These are phyloP conservation scores for Paramisgurnus dabryanus DNA, from an alignment of 2,113 vertebrate species.

Conservation along the genomic window DNA sequence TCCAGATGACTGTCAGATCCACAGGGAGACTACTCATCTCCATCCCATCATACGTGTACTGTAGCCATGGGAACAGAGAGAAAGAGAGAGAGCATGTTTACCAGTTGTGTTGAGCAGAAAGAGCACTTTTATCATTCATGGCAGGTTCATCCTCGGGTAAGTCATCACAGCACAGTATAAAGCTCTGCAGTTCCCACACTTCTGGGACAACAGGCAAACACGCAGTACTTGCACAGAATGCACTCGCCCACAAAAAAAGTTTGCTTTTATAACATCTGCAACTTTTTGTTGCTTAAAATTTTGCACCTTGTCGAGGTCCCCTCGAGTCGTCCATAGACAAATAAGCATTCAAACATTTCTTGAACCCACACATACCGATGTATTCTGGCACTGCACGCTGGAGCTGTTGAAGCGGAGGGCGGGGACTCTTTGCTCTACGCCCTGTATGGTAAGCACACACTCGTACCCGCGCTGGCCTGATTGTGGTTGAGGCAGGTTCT, in stretches of 20 bases:
- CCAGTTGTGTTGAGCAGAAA: constrained; percentile 39
- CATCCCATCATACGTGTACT: constrained; percentile 98
- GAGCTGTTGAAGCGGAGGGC: constrained; percentile 97
- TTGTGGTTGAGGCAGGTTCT: constrained; percentile 95
- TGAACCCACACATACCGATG: constrained; percentile 77
- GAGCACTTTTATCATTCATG: constrained; percentile 48
- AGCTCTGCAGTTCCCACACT: constrained; percentile 17
- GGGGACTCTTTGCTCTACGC: constrained; percentile 87
- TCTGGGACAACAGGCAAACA: constrained; percentile 17
- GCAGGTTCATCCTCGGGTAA: constrained; percentile 36
- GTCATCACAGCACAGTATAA: constrained; percentile 19
- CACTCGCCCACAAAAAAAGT: constrained; percentile 10
- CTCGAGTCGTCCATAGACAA: constrained; percentile 26
- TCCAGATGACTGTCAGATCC: constrained; percentile 97
- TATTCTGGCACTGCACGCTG: constrained; percentile 98
- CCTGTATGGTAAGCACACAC: constrained; percentile 92
- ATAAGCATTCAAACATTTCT: constrained; percentile 9
- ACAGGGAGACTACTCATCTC: constrained; percentile 96
- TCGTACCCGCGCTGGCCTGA: constrained; percentile 96
- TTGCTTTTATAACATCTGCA: background rate
- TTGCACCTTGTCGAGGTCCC: background rate
- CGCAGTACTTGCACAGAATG: background rate
- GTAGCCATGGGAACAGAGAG: constrained; percentile 46
- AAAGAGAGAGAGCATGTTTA: constrained; percentile 20
- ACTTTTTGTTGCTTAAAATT: constrained; percentile 27